Base-by-base conservation (phyloP, 2,113 vertebrate species). In the Nansenia antarctica region DNA sequence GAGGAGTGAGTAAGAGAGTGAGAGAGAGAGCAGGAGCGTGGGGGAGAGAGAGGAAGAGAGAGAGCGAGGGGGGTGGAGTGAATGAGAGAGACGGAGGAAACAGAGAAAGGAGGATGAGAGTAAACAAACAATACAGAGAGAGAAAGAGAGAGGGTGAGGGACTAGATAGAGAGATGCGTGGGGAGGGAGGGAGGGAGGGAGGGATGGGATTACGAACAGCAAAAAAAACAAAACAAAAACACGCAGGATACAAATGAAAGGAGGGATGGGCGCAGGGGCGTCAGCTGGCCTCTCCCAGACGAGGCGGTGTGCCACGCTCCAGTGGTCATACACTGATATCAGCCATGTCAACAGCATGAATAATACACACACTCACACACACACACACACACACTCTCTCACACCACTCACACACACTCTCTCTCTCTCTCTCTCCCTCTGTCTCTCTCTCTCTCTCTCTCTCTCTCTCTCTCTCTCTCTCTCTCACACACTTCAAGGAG, bases 331-430 rank as follows among this genome's bases (percentile, higher is more conserved):
- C 83, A 88, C 85, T 85, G 84, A 91, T 86, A 89, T 89, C 85
- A 74, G 76, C 72, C 69, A 76, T 84, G 88, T 91, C 86, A 86
- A 89, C 90, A 86, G 82, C 88, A 85, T 89, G 89, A 93, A 91
- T 92, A 92, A 90, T 92, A 90, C 86, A 89, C 86, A 88, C 87
- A 11, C 53, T 57, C 65, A 54, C 69, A 57, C 26, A 59, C 63
- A 18, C 14, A 29, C 39, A 62, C 68, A 35, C 74, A 42, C 34
- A 71, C 45, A 26, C 61, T 72, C 68, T 75, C 11, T n/a, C n/a
- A n/a, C n/a, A n/a, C n/a, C n/a, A n/a, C n/a, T n/a, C n/a, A n/a
- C n/a, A n/a, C n/a, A n/a, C n/a, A n/a, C 53, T 57, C 65, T 58
- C 69, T 58, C 26, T 62, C 63, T 20, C 14, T 32, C 39, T 62